phyloP scores from a whole-genome alignment of 2,113 vertebrate species.

The Taxidea taxus region DNA sequence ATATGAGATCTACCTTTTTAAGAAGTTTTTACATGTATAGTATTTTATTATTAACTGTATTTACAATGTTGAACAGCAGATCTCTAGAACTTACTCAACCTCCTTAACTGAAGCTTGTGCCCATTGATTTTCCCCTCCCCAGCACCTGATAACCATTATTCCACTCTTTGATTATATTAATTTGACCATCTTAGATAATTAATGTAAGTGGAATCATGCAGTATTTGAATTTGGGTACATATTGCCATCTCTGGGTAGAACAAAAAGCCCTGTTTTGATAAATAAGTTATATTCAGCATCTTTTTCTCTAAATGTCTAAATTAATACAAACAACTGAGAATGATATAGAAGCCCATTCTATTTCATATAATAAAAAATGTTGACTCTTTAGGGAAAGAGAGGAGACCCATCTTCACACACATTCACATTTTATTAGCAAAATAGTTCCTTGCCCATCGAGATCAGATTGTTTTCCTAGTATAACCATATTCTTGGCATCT shows the following conservation, averaged over 20 bases:
- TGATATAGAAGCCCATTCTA: neutral
- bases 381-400: neutral
- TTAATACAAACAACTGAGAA: neutral
- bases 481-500: neutral
- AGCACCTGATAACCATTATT: neutral
- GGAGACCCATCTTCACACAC: neutral
- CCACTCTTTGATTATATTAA: neutral
- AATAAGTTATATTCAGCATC: neutral
- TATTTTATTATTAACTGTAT: neutral
- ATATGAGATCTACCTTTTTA: neutral
- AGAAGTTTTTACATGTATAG: neutral
- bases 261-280: neutral
- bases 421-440: neutral
- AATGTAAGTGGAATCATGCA: neutral
- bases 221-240: neutral
- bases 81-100: neutral
- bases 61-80: neutral
- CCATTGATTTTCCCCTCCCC: neutral
- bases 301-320: neutral
- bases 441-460: neutral
- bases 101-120: neutral
- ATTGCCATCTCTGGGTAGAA: neutral
- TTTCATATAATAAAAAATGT: neutral
- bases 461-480: neutral
- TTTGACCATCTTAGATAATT: neutral